phyloP scores from a whole-genome alignment of 2,113 vertebrate genomes.

The Illadopsis cleaveri region DNA sequence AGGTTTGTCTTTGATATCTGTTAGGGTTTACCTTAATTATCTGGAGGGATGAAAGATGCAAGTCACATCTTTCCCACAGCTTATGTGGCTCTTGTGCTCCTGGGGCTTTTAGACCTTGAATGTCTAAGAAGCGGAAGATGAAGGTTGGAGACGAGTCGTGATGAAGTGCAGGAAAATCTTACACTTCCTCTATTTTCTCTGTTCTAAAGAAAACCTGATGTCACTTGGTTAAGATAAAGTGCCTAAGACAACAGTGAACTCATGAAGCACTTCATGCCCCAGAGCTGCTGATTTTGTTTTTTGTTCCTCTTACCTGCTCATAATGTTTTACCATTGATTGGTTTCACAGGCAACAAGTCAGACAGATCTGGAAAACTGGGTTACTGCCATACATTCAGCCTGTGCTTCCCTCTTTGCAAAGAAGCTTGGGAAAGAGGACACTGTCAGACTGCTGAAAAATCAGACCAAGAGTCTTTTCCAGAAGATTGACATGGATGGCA shows the following conservation, averaged over 20 bases:
- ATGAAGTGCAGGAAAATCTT: neutral
- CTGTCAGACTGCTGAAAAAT: constrained; percentile 84
- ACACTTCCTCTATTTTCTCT: neutral
- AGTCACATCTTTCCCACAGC: neutral
- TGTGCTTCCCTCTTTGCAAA: constrained; percentile 94
- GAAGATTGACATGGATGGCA: constrained; percentile 98
- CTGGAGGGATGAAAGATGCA: neutral
- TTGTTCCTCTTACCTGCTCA: neutral
- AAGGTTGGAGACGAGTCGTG: neutral
- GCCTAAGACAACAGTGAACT: neutral
- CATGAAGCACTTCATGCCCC: neutral
- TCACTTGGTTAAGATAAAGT: neutral
- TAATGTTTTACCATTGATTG: neutral
- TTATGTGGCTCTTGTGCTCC: neutral
- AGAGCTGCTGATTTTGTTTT: neutral
- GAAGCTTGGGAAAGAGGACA: constrained; percentile 94
- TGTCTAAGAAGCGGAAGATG: neutral
- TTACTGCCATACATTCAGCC: constrained; percentile 95
- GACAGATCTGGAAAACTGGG: constrained; percentile 96
- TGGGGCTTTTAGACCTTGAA: neutral
- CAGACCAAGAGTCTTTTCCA: constrained; percentile 90
- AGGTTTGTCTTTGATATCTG: neutral
- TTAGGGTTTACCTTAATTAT: neutral
- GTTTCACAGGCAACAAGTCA: constrained; percentile 90
- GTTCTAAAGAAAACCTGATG: neutral